phyloP scores from a whole-genome alignment of 1,140 invertebrate species.

The Solenopsis invicta region DNA sequence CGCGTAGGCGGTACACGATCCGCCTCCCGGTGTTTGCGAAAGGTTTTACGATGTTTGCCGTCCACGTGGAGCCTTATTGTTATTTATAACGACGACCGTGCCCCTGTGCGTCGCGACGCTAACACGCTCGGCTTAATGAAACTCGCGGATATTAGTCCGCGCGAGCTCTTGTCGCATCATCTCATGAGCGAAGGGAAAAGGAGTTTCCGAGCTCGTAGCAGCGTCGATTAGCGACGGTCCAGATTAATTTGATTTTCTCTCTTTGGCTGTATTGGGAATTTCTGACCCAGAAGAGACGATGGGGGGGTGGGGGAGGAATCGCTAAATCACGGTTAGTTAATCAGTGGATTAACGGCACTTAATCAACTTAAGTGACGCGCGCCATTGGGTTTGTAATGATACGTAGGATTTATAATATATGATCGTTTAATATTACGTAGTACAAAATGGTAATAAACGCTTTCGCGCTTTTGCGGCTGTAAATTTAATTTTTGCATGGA shows the following conservation, averaged over 20 bases:
- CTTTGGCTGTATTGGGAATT: neutral
- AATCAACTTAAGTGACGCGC: slow-evolving; percentile 1
- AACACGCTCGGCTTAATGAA: slow-evolving; percentile 76
- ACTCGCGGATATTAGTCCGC: slow-evolving; percentile 56
- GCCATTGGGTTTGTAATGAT: slow-evolving; percentile 4
- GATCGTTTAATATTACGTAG: slow-evolving; percentile 35
- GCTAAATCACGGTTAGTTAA: slow-evolving; percentile 34
- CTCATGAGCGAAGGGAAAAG: neutral
- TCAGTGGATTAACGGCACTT: neutral
- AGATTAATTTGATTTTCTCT: slow-evolving; percentile 33
- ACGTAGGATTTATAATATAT: slow-evolving; percentile 27
- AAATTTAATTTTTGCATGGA: too few relatives aligned
- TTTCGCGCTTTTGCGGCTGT: too few relatives aligned
- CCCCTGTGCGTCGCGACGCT: slow-evolving; percentile 59
- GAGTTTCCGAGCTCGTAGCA: neutral
- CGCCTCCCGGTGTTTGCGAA: slow-evolving; percentile 74
- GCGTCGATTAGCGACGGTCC: neutral
- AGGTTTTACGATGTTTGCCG: slow-evolving; percentile 80
- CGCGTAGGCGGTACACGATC: slow-evolving; percentile 34
- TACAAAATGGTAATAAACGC: slow-evolving; percentile 42
- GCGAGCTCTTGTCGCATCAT: neutral
- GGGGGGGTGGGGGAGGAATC: too few relatives aligned
- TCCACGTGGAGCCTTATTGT: slow-evolving; percentile 77
- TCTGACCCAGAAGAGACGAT: neutral
- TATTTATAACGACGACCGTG: slow-evolving; percentile 78